phyloP scores from a whole-genome alignment of 2,888 invertebrate genomes.

The Lycocerus yunnanus region DNA sequence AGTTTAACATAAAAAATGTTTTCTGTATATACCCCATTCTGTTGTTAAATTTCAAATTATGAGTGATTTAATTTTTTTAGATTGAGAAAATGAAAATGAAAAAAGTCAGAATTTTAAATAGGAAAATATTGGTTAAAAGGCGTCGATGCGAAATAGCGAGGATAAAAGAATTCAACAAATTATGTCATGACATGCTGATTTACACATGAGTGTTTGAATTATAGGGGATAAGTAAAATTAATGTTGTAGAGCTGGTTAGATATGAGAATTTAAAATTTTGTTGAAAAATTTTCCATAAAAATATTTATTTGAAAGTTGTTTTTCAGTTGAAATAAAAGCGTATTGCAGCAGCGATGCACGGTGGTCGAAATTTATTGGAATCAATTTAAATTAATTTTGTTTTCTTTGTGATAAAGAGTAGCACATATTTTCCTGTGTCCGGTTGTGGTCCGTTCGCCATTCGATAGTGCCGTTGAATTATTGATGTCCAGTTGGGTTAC shows the following conservation, averaged over 20 bases:
- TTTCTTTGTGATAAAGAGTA: not conserved
- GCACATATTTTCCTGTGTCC: conserved; percentile 41
- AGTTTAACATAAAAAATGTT: too few relatives aligned
- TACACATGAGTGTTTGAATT: not conserved
- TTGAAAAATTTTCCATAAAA: not conserved
- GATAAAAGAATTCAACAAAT: not conserved
- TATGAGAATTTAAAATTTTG: not conserved
- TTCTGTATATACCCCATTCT: too few relatives aligned
- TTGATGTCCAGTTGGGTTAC: conserved; percentile 51
- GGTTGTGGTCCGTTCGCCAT: conserved; percentile 32
- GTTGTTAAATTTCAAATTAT: too few relatives aligned
- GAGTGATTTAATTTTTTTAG: too few relatives aligned
- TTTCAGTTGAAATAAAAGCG: not conserved
- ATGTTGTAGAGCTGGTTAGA: not conserved
- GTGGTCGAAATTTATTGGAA: not conserved
- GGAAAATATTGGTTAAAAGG: not conserved
- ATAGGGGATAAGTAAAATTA: not conserved
- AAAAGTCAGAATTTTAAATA: too few relatives aligned
- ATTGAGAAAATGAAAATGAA: too few relatives aligned
- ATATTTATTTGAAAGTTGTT: not conserved
- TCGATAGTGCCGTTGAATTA: conserved; percentile 47
- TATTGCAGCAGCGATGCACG: not conserved
- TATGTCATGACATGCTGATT: not conserved
- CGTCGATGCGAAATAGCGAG: not conserved
- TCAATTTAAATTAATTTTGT: conserved; percentile 4